phyloP scores from a whole-genome alignment of 1,140 invertebrate genomes.

The Eupeodes corollae region DNA sequence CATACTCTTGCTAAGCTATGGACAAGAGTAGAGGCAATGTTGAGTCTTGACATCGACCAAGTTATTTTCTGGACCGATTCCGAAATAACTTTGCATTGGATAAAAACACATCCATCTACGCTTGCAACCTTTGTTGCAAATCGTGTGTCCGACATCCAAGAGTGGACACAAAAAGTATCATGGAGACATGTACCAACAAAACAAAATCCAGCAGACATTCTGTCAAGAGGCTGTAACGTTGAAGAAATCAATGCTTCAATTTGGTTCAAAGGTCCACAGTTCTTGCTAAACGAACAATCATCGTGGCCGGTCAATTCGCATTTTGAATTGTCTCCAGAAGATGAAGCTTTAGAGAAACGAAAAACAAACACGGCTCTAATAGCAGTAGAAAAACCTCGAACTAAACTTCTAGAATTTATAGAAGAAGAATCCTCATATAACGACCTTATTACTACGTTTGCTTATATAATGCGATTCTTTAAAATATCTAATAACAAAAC shows the following conservation, averaged over 20 bases:
- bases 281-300: background rate
- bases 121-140: conserved; percentile 25
- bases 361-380: background rate
- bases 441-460: background rate
- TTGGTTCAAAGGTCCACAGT: conserved; percentile 25
- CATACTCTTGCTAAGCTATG: conserved; percentile 2
- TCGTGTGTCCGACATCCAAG: conserved; percentile 26
- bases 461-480: background rate
- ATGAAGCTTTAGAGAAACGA: background rate
- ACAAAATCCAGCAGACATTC: conserved; percentile 30
- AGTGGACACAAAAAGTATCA: conserved; percentile 5
- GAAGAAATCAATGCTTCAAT: conserved; percentile 14
- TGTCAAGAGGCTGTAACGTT: conserved; percentile 19
- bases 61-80: conserved; percentile 26
- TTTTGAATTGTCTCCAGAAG: background rate
- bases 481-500: background rate
- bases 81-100: conserved; percentile 24
- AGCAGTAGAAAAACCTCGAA: background rate
- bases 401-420: background rate
- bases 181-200: conserved; percentile 26
- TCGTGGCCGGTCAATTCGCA: background rate
- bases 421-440: background rate
- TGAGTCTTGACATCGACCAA: background rate
- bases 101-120: conserved; percentile 11
- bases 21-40: conserved; percentile 2